Evolutionary conservation across 2,888 invertebrate species (phyloP).

Genomic region (Itoplectis maculator): DNA sequence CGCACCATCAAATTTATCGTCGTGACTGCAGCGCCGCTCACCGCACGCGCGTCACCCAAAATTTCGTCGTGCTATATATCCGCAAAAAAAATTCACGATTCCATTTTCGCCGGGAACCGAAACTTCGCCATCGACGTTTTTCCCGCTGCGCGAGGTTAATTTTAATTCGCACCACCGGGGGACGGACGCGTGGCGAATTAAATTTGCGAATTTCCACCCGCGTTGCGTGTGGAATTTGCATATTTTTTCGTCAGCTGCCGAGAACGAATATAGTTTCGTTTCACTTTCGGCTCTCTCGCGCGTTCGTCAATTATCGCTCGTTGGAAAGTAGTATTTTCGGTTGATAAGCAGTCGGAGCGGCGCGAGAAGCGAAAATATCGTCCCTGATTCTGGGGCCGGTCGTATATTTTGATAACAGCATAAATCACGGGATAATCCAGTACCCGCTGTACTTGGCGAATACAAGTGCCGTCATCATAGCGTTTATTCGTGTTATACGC

Average conservation of each 20-base stretch:
- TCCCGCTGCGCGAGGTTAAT: too few relatives aligned
- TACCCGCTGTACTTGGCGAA: background rate
- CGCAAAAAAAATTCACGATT: background rate
- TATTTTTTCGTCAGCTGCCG: too few relatives aligned
- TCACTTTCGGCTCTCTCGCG: too few relatives aligned
- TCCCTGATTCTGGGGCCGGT: background rate
- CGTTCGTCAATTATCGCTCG: too few relatives aligned
- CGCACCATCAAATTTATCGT: background rate
- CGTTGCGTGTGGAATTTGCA: too few relatives aligned
- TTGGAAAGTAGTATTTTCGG: background rate
- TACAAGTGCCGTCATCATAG: background rate
- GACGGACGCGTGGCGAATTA: too few relatives aligned
- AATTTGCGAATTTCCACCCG: too few relatives aligned
- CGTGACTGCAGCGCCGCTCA: background rate
- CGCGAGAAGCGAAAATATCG: background rate
- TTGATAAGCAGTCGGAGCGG: background rate
- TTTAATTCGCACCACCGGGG: too few relatives aligned
- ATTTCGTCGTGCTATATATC: background rate
- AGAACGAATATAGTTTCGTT: too few relatives aligned
- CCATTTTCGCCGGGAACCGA: too few relatives aligned
- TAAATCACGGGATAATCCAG: conserved; percentile 22
- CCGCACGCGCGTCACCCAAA: background rate
- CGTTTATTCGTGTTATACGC: background rate
- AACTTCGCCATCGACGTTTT: too few relatives aligned
- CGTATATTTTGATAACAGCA: conserved; percentile 30